phyloP scores from a whole-genome alignment of 2,888 invertebrate species.

The Cheilosia impressa region DNA sequence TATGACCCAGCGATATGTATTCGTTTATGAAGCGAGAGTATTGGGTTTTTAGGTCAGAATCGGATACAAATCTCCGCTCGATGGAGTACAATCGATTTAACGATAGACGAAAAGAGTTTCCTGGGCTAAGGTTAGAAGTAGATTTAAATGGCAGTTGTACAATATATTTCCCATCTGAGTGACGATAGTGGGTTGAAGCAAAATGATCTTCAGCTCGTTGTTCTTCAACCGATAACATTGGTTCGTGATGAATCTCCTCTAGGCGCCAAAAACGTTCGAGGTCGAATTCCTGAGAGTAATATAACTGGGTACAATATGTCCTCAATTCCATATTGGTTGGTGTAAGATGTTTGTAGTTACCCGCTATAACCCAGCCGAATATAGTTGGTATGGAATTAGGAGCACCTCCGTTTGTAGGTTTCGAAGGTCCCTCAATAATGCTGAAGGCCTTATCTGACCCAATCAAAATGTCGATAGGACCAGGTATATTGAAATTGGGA shows the following conservation, averaged over 20 bases:
- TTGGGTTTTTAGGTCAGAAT: constrained; percentile 2
- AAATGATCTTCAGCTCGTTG: constrained; percentile 29
- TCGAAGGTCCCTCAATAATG: background rate
- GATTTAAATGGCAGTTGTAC: constrained; percentile 27
- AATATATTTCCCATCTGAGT: constrained; percentile 15
- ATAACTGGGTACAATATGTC: background rate
- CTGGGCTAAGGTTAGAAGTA: background rate
- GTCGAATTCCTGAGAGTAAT: constrained; percentile 5
- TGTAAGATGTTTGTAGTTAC: too few relatives aligned
- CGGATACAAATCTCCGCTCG: constrained; percentile 13
- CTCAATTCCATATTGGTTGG: background rate
- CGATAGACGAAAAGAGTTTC: background rate
- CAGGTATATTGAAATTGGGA: too few relatives aligned
- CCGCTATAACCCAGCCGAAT: constrained; percentile 3
- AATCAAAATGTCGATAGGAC: too few relatives aligned
- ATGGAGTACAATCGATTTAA: constrained; percentile 17
- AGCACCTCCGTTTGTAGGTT: background rate
- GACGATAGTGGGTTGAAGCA: constrained; percentile 2
- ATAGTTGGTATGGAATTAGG: too few relatives aligned
- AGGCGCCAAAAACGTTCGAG: constrained; percentile 4
- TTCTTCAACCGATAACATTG: too few relatives aligned
- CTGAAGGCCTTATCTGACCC: too few relatives aligned
- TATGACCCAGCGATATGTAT: constrained; percentile 29
- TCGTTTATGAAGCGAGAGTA: constrained; percentile 34
- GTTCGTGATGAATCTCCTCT: too few relatives aligned